Conservation (phyloP, 1,140 invertebrate species). For the Drosophila repletoides region DNA sequence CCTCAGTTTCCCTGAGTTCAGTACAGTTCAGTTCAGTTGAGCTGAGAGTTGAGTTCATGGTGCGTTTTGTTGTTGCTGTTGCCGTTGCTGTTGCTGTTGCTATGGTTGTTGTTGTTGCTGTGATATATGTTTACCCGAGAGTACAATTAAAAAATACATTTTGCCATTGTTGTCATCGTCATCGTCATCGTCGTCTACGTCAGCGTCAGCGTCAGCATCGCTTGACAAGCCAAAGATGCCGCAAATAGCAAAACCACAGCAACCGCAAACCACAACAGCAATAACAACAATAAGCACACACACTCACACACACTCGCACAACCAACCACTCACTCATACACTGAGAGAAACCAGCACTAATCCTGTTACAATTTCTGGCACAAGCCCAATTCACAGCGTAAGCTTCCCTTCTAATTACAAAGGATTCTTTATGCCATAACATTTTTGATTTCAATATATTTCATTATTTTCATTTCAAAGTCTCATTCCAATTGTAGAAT, state of each 20-base stretch:
- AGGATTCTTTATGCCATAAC: too few species aligned
- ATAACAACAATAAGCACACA: constrained; percentile 28
- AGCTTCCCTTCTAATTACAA: too few species aligned
- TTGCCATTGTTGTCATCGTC: constrained; percentile 69
- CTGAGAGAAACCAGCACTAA: background rate
- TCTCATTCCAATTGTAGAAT: too few species aligned
- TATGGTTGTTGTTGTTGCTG: constrained; percentile 23
- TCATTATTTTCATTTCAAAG: too few species aligned
- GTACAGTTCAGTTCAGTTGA: constrained; percentile 32
- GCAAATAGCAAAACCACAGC: constrained; percentile 59
- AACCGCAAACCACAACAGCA: constrained; percentile 36
- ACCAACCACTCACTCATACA: background rate
- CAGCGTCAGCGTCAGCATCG: constrained; percentile 21
- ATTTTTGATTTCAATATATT: too few species aligned
- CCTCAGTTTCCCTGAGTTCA: constrained; percentile 51
- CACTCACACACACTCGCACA: background rate
- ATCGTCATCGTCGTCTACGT: constrained; percentile 30
- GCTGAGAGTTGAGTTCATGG: constrained; percentile 60
- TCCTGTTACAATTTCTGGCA: too few species aligned
- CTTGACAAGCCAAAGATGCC: constrained; percentile 75
- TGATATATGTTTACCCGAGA: constrained; percentile 78
- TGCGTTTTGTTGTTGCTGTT: constrained; percentile 29
- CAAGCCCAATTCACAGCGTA: too few species aligned
- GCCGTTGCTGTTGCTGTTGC: background rate
- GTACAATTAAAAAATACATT: constrained; percentile 79